phyloP scores from a whole-genome alignment of 2,113 vertebrate species.

The Nerophis ophidion region DNA sequence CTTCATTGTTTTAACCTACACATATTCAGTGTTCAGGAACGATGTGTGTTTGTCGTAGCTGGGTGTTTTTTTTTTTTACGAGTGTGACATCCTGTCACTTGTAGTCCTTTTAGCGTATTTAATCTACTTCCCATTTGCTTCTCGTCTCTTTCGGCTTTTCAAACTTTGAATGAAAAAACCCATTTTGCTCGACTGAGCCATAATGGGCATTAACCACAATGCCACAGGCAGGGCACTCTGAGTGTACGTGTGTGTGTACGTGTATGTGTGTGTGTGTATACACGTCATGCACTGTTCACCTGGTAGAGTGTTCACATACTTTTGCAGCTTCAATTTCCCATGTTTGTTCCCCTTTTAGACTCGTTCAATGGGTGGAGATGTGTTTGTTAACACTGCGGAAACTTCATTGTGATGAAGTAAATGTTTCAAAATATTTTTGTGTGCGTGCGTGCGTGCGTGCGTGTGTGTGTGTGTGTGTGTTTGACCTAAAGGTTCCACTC shows the following conservation, averaged over 20 bases:
- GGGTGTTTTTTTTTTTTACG: neutral
- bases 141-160: neutral
- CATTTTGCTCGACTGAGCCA: conserved; percentile 52
- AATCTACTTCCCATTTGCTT: neutral
- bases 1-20: too few relatives aligned
- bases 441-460: conserved; percentile 8
- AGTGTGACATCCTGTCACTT: too few relatives aligned
- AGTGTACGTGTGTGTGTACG: conserved; percentile 2
- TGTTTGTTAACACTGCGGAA: conserved; percentile 1
- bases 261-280: neutral
- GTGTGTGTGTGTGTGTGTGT: conserved; percentile 21
- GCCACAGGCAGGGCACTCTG: conserved; percentile 30
- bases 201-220: conserved; percentile 33
- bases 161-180: conserved; percentile 46
- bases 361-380: conserved; percentile 18
- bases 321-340: conserved; percentile 23
- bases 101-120: neutral
- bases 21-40: too few relatives aligned
- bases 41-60: too few relatives aligned
- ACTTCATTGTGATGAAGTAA: conserved; percentile 5
- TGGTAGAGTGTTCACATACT: neutral
- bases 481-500: conserved; percentile 13
- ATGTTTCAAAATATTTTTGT: neutral
- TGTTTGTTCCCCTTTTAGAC: conserved; percentile 7
- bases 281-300: conserved; percentile 12